A percentile compares a stretch with the other conserved stretches of the same genome.
These are phyloP conservation scores for Phasianus colchicus DNA, from an alignment of 2,113 vertebrate species.

Conservation along the genomic window DNA sequence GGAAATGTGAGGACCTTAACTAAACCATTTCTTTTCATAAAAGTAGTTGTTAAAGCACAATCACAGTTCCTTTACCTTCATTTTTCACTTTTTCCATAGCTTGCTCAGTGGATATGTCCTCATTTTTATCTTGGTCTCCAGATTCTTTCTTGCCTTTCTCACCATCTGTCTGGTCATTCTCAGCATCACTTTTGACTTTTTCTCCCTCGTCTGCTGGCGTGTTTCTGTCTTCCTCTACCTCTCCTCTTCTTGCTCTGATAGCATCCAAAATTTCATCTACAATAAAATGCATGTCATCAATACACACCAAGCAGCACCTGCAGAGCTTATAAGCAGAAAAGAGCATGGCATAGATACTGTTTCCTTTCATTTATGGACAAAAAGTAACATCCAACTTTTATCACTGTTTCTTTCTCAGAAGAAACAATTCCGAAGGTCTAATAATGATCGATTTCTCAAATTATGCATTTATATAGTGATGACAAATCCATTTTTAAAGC, in stretches of 20 bases:
- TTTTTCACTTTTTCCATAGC: constrained; percentile 73
- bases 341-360: background rate
- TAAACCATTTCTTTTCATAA: background rate
- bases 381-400: background rate
- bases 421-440: background rate
- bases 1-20: background rate
- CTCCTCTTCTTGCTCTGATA: constrained; percentile 83
- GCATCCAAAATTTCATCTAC: constrained; percentile 87
- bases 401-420: background rate
- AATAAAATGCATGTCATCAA: background rate
- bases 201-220: constrained; percentile 81
- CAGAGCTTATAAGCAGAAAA: background rate
- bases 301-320: background rate
- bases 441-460: background rate
- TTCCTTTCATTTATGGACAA: background rate
- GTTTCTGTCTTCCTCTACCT: constrained; percentile 84
- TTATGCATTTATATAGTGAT: background rate
- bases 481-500: background rate
- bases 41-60: constrained; percentile 14
- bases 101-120: constrained; percentile 63
- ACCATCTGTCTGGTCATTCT: constrained; percentile 71
- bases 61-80: constrained; percentile 77
- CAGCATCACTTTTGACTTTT: constrained; percentile 78
- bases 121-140: constrained; percentile 67
- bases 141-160: constrained; percentile 71